phyloP scores from a whole-genome alignment of 2,797 vertebrate species.

The Parauchenoglanis ngamensis region DNA sequence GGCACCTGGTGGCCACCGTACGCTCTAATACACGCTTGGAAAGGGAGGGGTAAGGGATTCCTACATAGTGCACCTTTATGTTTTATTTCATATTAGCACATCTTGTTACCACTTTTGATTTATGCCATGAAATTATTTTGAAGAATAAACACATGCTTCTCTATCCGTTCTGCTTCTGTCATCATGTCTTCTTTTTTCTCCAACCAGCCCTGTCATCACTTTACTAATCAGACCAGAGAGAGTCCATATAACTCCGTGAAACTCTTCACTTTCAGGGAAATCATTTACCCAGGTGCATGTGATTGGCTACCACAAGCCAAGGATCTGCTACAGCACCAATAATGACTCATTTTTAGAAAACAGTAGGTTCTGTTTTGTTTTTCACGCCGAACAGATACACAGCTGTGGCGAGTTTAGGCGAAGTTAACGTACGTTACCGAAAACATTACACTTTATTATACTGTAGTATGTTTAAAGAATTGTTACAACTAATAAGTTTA shows the following conservation, averaged over 20 bases:
- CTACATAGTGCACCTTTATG: no score
- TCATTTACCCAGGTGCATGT: background rate
- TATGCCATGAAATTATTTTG: background rate
- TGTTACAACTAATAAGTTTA: background rate
- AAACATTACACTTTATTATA: background rate
- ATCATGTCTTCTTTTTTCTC: no score
- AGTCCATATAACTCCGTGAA: no score
- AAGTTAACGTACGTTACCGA: background rate
- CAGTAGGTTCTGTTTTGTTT: background rate
- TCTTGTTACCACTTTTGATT: background rate
- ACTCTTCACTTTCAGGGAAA: background rate
- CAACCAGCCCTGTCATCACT: no score
- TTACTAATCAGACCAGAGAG: no score
- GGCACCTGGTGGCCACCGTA: no score
- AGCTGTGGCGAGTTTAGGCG: background rate
- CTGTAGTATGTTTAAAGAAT: background rate
- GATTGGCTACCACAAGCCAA: background rate
- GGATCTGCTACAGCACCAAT: background rate
- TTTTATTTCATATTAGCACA: background rate
- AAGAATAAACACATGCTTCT: background rate
- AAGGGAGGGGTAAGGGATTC: no score
- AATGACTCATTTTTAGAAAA: background rate
- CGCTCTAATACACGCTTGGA: no score
- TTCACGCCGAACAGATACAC: background rate
- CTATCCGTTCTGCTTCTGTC: no score